These are phyloP conservation scores for Peromyscus attwateri DNA, from an alignment of 2,797 vertebrate species.

Conservation along the genomic window DNA sequence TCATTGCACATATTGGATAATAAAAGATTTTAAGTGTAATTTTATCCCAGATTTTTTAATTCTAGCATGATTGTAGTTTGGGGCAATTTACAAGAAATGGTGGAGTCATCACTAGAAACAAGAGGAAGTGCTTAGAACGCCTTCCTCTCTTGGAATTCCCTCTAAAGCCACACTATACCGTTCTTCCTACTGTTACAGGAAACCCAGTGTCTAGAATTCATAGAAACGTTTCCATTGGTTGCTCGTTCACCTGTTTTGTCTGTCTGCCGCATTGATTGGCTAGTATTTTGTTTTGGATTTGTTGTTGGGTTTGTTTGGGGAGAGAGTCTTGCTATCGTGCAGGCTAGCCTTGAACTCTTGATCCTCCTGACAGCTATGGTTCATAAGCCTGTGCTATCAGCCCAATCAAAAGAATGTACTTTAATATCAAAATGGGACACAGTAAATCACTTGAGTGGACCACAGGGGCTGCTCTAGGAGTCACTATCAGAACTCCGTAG, in stretches of 20 bases:
- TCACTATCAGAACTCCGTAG: background rate
- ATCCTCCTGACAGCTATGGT: background rate
- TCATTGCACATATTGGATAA: conserved; percentile 31
- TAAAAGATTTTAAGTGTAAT: conserved; percentile 45
- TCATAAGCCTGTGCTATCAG: background rate
- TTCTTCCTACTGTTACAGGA: conserved; percentile 18
- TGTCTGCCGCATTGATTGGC: background rate
- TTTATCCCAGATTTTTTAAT: conserved; percentile 5
- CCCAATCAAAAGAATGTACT: background rate
- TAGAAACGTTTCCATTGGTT: background rate
- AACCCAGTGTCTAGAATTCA: background rate
- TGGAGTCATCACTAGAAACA: background rate
- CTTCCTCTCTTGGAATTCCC: conserved; percentile 15
- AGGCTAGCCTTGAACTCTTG: background rate
- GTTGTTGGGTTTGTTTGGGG: background rate
- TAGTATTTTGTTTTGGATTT: background rate
- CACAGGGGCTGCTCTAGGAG: background rate
- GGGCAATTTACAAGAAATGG: conserved; percentile 2
- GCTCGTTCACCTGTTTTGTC: background rate
- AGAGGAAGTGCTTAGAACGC: background rate
- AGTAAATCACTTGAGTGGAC: background rate
- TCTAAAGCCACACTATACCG: background rate
- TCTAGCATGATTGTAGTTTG: background rate
- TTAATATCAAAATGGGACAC: background rate
- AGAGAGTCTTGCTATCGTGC: background rate